Evolutionary conservation across 2,113 vertebrate genomes (phyloP), one percentile per base, ranked within the genome.

Genomic region (Reinhardtius hippoglossoides): DNA sequence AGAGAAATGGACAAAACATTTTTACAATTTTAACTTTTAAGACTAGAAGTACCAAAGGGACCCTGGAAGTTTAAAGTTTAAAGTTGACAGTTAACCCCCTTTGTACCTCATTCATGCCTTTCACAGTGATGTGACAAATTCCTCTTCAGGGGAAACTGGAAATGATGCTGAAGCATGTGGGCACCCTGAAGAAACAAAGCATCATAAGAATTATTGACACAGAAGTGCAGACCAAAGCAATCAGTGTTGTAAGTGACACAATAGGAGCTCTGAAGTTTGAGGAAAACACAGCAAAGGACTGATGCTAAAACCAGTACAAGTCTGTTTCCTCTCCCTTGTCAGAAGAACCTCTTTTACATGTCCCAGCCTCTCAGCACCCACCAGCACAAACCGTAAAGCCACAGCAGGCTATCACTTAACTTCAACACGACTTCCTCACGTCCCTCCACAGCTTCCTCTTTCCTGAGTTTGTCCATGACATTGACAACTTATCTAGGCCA

Each of bases 41-140:
- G 21, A 8, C 18, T 35, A 24, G 1, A 42, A 50, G 48, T 57
- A 35, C 5, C 8, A 62, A 57, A 65, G 6, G 4, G 1, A 56
- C 9, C 9, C 23, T 42, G 4, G 5, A 10, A 44, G 50, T 66
- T 1, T 50, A 1, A 72, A 16, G 48, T 16, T 31, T 0, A 58
- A 9, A 26, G 35, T 59, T 35, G 16, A 24, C 55, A 63, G 63
- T 66, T 31, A 65, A 70, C 68, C 18, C 40, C 14, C 24, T 71
- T 42, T 77, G 50, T 92, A 95, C 94, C 93, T 95, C 93, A 91
- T 93, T 94, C 94, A 94, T 95, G 83, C 80, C 91, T 92, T 88
- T 80, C 66, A 76, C 89, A 77, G 66, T 74, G 69, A 55, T 24
- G 81, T 82, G 87, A 40, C 70, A 88, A 91, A 92, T 90, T 93